Conservation (phyloP, 2,888 invertebrate species). For the Cistogaster globosa region DNA sequence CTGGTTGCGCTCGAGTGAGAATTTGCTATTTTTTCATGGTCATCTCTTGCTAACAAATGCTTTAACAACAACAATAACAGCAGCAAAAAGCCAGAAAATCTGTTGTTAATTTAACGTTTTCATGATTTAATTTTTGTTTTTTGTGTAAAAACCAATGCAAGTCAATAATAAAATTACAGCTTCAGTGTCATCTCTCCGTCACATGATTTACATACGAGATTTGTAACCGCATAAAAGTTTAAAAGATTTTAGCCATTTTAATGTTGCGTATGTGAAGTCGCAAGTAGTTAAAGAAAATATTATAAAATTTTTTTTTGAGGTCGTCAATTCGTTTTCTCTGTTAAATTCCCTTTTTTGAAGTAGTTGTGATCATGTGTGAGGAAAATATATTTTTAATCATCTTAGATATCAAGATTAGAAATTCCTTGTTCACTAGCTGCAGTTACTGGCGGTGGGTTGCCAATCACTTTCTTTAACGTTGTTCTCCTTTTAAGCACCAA, state of each 20-base stretch:
- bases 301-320: no score
- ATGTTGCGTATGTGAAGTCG: background rate
- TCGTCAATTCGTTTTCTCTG: no score
- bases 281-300: no score
- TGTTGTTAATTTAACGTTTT: conserved; percentile 55
- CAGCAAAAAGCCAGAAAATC: conserved; percentile 19
- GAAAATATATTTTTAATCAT: no score
- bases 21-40: conserved; percentile 71
- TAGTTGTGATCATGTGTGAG: no score
- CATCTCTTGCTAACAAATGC: conserved; percentile 64
- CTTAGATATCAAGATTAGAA: no score
- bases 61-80: conserved; percentile 22
- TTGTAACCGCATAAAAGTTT: conserved; percentile 2
- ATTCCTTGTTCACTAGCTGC: no score
- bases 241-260: background rate
- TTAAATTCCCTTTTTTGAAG: no score
- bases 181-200: conserved; percentile 36
- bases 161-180: conserved; percentile 39
- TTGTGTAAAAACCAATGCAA: conserved; percentile 31
- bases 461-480: no score
- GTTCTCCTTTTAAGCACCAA: no score
- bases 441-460: no score
- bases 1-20: conserved; percentile 70
- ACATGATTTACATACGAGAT: conserved; percentile 48
- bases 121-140: conserved; percentile 20